Conservation (phyloP, 2,888 invertebrate species). For the Mythimna pallens region DNA sequence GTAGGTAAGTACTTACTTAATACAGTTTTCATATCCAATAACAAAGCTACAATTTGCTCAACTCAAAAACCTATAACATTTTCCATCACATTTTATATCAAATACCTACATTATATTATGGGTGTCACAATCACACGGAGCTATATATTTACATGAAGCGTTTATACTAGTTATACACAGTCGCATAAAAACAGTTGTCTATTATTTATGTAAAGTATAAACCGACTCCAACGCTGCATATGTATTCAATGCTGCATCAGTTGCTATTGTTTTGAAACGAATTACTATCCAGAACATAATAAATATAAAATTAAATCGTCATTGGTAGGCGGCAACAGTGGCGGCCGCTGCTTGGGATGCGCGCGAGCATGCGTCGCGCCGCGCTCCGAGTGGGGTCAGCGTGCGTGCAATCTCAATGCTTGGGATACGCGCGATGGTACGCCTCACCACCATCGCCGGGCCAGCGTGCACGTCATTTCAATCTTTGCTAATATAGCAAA, state of each 20-base stretch:
- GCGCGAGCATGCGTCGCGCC: slow-evolving; percentile 75
- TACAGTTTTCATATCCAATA: slow-evolving; percentile 44
- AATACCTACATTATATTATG: slow-evolving; percentile 30
- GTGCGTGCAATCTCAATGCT: slow-evolving; percentile 81
- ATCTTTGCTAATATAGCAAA: slow-evolving; percentile 83
- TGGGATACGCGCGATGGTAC: slow-evolving; percentile 83
- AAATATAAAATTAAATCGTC: slow-evolving; percentile 76
- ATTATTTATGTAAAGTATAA: slow-evolving; percentile 51
- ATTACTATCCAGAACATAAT: slow-evolving; percentile 77
- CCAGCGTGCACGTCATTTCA: slow-evolving; percentile 78
- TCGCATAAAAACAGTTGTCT: slow-evolving; percentile 46
- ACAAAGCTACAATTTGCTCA: slow-evolving; percentile 23
- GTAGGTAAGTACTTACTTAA: slow-evolving; percentile 1
- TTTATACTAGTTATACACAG: slow-evolving; percentile 15
- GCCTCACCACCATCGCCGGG: slow-evolving; percentile 66
- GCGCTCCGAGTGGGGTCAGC: slow-evolving; percentile 70
- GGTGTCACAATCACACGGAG: slow-evolving; percentile 39
- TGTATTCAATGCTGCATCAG: slow-evolving; percentile 65
- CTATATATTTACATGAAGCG: slow-evolving; percentile 47
- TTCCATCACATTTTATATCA: slow-evolving; percentile 6
- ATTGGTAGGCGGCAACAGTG: slow-evolving; percentile 83
- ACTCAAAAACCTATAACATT: neutral
- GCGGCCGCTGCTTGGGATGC: slow-evolving; percentile 84
- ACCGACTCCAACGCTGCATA: slow-evolving; percentile 54
- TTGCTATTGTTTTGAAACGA: slow-evolving; percentile 78